Conservation (phyloP, 2,888 invertebrate species). For the Andrena praecox region DNA sequence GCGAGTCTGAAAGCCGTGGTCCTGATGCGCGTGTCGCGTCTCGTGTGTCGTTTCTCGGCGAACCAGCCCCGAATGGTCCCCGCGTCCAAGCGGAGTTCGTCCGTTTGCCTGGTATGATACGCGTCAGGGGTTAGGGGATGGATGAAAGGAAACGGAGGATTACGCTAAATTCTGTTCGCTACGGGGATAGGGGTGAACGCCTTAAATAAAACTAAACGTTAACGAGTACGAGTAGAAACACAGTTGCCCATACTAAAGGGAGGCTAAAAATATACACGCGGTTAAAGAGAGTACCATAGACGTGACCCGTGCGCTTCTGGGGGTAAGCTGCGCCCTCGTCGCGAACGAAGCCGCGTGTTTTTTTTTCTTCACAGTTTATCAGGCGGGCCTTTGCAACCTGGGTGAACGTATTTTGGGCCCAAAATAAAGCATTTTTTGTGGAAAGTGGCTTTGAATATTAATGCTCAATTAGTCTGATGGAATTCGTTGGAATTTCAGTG, state of each 20-base stretch:
- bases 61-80: constrained; percentile 1
- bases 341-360: constrained; percentile 11
- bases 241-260: constrained; percentile 47
- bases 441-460: background rate
- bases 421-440: background rate
- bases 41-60: constrained; percentile 22
- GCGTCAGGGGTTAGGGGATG: background rate
- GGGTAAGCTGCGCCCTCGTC: constrained; percentile 5
- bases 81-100: background rate
- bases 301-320: constrained; percentile 18
- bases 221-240: constrained; percentile 51
- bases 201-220: constrained; percentile 51
- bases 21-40: constrained; percentile 40
- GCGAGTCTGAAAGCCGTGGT: constrained; percentile 44
- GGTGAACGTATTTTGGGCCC: background rate
- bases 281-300: constrained; percentile 43
- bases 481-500: too few species aligned
- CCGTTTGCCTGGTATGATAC: background rate
- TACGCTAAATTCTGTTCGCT: constrained; percentile 30
- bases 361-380: background rate
- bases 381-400: background rate
- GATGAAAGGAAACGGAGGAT: background rate
- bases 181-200: constrained; percentile 1
- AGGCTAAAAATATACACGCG: constrained; percentile 47
- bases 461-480: too few species aligned